Percentiles rank a stretch among this genome's conserved stretches.
These are phyloP conservation scores for Oligia fasciuncula DNA, from an alignment of 2,888 invertebrate genomes.

Conservation along the genomic window DNA sequence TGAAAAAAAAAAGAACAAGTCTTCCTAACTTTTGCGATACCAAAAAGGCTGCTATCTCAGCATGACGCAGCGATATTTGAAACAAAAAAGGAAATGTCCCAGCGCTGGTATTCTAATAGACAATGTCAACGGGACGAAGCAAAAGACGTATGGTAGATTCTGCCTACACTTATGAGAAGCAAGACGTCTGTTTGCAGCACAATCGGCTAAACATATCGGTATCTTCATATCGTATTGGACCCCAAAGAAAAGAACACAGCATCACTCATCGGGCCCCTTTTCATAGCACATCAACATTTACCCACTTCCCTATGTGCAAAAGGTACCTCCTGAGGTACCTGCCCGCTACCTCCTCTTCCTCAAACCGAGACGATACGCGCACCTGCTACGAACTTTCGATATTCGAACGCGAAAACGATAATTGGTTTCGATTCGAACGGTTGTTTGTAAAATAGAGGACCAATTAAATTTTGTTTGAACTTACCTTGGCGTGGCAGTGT, in stretches of 20 bases:
- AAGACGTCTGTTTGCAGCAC: background rate
- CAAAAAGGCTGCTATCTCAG: no score
- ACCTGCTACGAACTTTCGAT: constrained; percentile 88
- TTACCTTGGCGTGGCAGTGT: constrained; percentile 63
- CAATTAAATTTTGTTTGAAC: constrained; percentile 86
- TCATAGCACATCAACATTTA: background rate
- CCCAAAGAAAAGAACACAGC: background rate
- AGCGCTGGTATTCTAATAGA: no score
- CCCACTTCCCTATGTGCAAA: background rate
- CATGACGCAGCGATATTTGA: no score
- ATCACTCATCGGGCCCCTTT: background rate
- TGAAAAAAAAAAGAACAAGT: no score
- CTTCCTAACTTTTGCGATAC: no score
- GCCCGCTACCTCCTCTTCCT: constrained; percentile 68
- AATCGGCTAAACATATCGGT: background rate
- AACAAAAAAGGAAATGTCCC: background rate
- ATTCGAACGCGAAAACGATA: constrained; percentile 86
- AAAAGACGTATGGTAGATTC: background rate
- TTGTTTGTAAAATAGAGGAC: constrained; percentile 84
- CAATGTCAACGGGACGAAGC: background rate
- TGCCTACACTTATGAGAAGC: background rate
- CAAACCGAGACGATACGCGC: constrained; percentile 76
- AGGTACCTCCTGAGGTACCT: background rate
- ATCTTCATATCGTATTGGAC: background rate
- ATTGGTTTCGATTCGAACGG: constrained; percentile 86